Conservation (phyloP, 1,140 invertebrate genomes). For the Leptinotarsa texana region DNA sequence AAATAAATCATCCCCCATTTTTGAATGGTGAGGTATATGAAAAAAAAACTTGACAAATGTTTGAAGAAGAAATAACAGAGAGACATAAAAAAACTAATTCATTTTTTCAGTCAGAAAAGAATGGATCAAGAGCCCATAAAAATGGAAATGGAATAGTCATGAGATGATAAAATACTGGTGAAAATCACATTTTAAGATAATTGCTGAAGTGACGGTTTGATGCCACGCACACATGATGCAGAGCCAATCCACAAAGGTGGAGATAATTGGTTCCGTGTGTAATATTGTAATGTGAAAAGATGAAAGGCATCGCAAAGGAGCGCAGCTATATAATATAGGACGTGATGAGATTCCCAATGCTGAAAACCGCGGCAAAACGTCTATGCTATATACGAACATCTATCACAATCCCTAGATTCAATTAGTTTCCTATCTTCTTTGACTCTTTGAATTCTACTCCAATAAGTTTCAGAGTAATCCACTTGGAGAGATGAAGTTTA, state of each 20-base stretch:
- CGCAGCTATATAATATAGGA: constrained; percentile 46
- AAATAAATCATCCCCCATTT: too few relatives aligned
- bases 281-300: constrained; percentile 53
- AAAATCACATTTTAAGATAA: too few relatives aligned
- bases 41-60: too few relatives aligned
- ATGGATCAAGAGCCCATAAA: too few relatives aligned
- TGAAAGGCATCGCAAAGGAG: constrained; percentile 50
- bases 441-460: background rate
- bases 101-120: too few relatives aligned
- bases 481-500: too few relatives aligned
- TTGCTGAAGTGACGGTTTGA: constrained; percentile 11
- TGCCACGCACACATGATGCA: constrained; percentile 40
- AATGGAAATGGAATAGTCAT: too few relatives aligned
- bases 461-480: too few relatives aligned
- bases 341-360: constrained; percentile 48
- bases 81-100: too few relatives aligned
- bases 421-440: constrained; percentile 31
- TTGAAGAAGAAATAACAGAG: too few relatives aligned
- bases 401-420: constrained; percentile 36
- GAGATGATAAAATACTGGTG: too few relatives aligned
- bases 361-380: constrained; percentile 33
- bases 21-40: too few relatives aligned
- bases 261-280: constrained; percentile 54
- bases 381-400: constrained; percentile 18
- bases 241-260: constrained; percentile 53